Evolutionary conservation across 2,113 vertebrate genomes (phyloP).

Genomic region (Plestiodon gilberti): DNA sequence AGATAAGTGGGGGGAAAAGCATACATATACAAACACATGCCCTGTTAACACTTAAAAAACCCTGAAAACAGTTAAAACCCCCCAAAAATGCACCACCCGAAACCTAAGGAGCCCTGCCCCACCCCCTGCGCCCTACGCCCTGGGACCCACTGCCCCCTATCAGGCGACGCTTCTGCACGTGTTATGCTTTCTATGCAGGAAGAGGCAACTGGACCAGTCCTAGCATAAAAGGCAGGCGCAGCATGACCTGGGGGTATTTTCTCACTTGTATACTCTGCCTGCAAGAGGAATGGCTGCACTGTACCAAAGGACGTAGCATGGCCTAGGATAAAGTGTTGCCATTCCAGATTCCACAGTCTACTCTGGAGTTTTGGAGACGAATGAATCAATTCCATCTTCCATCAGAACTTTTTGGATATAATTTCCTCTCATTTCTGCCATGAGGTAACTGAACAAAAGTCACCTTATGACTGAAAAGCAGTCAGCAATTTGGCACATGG

Average conservation of each 20-base stretch:
- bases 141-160: too few species aligned
- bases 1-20: too few species aligned
- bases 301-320: neutral
- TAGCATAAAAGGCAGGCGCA: neutral
- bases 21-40: too few species aligned
- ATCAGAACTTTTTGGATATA: neutral
- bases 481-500: neutral
- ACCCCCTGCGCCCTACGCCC: too few species aligned
- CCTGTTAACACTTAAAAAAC: too few species aligned
- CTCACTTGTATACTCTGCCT: neutral
- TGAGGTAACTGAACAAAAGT: neutral
- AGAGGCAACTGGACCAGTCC: neutral
- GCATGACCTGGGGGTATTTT: neutral
- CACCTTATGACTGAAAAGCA: neutral
- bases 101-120: too few species aligned
- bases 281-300: too few species aligned
- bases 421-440: neutral
- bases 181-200: neutral
- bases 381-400: neutral
- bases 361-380: neutral
- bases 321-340: neutral
- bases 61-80: too few species aligned
- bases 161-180: too few species aligned
- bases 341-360: neutral
- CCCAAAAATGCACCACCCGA: too few species aligned